Evolutionary conservation across 2,888 invertebrate species (phyloP).

Genomic region (Panopea generosa): DNA sequence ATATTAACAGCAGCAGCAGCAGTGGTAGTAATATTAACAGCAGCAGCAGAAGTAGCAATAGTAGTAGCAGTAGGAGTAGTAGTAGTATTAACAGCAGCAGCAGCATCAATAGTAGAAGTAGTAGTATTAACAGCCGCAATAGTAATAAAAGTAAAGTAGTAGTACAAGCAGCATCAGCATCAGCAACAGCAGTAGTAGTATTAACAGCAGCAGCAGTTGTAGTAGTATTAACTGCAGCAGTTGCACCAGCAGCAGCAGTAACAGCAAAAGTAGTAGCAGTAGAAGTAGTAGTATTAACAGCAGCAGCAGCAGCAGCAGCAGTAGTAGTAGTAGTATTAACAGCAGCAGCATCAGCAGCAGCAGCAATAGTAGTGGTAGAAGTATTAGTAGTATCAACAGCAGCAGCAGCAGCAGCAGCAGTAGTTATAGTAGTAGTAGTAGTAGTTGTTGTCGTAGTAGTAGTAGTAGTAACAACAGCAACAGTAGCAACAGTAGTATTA

Average conservation of each 20-base stretch:
- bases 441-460: slow-evolving; percentile 27
- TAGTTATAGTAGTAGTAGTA: background rate
- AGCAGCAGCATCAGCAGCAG: background rate
- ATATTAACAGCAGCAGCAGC: too few species aligned
- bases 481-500: slow-evolving; percentile 24
- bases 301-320: too few species aligned
- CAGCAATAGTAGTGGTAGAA: slow-evolving; percentile 5
- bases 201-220: background rate
- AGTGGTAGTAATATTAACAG: too few species aligned
- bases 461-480: slow-evolving; percentile 23
- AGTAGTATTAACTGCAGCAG: background rate
- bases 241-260: too few species aligned
- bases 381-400: slow-evolving; percentile 4
- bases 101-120: slow-evolving; percentile 10
- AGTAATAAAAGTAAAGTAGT: slow-evolving; percentile 12
- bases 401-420: background rate
- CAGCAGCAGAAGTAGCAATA: too few species aligned
- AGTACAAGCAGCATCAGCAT: slow-evolving; percentile 2
- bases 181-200: slow-evolving; percentile 6
- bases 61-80: too few species aligned
- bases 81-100: slow-evolving; percentile 8
- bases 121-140: slow-evolving; percentile 4
- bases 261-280: too few species aligned
- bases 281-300: too few species aligned
- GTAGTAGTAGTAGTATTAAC: too few species aligned